These are phyloP conservation scores for Augiades crinisus DNA, from an alignment of 2,888 invertebrate genomes.

Conservation along the genomic window DNA sequence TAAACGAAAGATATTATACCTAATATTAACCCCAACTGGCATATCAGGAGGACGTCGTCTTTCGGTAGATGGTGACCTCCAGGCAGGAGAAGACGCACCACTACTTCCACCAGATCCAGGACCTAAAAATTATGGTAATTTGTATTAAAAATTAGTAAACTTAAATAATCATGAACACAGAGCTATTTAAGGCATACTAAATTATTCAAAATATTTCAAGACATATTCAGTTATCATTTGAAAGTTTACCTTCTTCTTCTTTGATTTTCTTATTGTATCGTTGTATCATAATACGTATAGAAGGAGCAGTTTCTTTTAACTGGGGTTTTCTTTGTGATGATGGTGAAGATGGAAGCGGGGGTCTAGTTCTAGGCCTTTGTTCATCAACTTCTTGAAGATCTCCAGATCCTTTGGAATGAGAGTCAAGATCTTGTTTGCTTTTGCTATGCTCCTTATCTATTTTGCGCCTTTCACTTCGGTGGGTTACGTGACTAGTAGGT, in stretches of 20 bases:
- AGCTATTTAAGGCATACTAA: too few relatives aligned
- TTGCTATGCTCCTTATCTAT: conserved; percentile 42
- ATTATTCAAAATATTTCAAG: too few relatives aligned
- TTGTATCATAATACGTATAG: conserved; percentile 86
- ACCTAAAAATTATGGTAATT: too few relatives aligned
- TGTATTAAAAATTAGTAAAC: too few relatives aligned
- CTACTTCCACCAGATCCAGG: conserved; percentile 78
- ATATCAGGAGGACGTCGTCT: conserved; percentile 78
- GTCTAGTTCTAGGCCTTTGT: conserved; percentile 59
- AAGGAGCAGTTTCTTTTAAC: conserved; percentile 85
- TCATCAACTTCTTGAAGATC: conserved; percentile 64
- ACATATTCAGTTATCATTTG: too few relatives aligned
- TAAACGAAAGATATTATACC: conserved; percentile 49
- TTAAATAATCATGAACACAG: too few relatives aligned
- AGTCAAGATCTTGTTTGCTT: conserved; percentile 42
- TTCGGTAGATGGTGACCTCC: conserved; percentile 84
- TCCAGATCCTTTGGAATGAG: conserved; percentile 55
- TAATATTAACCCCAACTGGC: conserved; percentile 74
- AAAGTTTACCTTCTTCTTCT: conserved; percentile 72
- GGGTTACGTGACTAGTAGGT: conserved; percentile 40
- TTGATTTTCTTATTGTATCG: conserved; percentile 84
- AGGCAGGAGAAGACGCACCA: conserved; percentile 84
- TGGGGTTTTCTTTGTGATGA: conserved; percentile 77
- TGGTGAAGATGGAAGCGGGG: conserved; percentile 83
- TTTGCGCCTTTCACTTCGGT: conserved; percentile 40